Base-by-base conservation (phyloP, 53 echinoderm and acorn worm species). In the Henricia sp. region DNA sequence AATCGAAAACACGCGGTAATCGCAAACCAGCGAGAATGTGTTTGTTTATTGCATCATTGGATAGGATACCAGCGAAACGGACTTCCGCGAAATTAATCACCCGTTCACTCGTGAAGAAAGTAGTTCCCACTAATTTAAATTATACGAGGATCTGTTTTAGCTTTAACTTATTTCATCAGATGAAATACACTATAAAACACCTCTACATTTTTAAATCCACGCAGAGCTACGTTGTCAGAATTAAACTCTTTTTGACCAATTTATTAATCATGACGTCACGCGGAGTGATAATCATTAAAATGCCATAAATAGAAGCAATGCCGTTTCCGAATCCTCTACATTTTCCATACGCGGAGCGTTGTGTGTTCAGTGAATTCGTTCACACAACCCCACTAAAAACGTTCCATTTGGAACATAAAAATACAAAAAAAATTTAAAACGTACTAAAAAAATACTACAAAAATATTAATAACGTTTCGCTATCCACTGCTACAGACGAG, bases 341-440 rank as follows among this genome's bases (percentile, higher is more conserved):
- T 6, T 14, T 42, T 44, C 24, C n/a, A n/a, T n/a, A 77, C 77
- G 77, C 77, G 42, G 77, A 59, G 64, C 63, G 80, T 78, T 78
- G 78, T 64, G 80, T 80, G 80, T 80, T 17, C 13, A 16, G 80
- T 73, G 73, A 77, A 38, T 24, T 40, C 80, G 48, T 48, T 64
- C 64, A 80, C 80, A 80, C 80, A 80, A 65, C 83, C 83, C 26
- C 69, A 82, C 70, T 83, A 39, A 70, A 70, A 83, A 83, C 83
- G 68, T 69, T 67, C 83, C 68, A n/a, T 83, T 83, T 83, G 83
- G 68, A 83, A 67, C 83, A 83, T 39, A 70, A 68, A 83, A 69
- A 83, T 83, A 83, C 56, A 69, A 83, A 83, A 69, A 69, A 66
- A 83, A 42, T 48, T 39, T 83, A 46, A 52, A 83, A 83, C 29